phyloP scores from a whole-genome alignment of 2,888 invertebrate genomes.

The Nemoura dubitans region DNA sequence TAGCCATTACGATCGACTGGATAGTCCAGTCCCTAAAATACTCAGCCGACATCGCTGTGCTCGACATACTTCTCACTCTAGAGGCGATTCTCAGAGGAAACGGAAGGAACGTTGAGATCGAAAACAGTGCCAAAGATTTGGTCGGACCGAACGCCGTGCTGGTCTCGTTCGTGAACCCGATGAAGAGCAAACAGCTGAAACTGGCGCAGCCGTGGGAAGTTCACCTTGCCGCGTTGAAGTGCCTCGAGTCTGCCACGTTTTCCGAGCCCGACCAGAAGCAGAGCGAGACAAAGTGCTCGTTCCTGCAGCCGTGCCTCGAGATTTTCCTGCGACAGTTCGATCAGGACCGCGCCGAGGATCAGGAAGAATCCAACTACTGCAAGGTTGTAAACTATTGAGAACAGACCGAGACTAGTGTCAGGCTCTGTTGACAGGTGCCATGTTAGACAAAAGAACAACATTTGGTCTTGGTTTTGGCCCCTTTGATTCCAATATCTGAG shows the following conservation, averaged over 20 bases:
- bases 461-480: no score
- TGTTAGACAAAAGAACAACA: no score
- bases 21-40: slow-evolving; percentile 57
- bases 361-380: slow-evolving; percentile 56
- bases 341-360: slow-evolving; percentile 30
- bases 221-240: slow-evolving; percentile 39
- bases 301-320: slow-evolving; percentile 43
- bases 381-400: no score
- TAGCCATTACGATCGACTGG: slow-evolving; percentile 57
- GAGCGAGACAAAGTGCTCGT: slow-evolving; percentile 20
- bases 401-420: no score
- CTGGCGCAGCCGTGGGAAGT: slow-evolving; percentile 44
- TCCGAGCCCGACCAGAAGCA: slow-evolving; percentile 22
- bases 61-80: slow-evolving; percentile 59
- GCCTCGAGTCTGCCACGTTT: slow-evolving; percentile 44
- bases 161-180: slow-evolving; percentile 34
- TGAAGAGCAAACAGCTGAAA: slow-evolving; percentile 1
- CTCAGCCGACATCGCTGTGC: slow-evolving; percentile 54
- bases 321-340: slow-evolving; percentile 44
- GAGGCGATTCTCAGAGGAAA: slow-evolving; percentile 58
- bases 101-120: slow-evolving; percentile 41
- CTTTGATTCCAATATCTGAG: no score
- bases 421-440: no score
- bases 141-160: slow-evolving; percentile 42
- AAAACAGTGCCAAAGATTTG: slow-evolving; percentile 31